These are phyloP conservation scores for Heterodera carotae DNA, from an alignment of 1,140 invertebrate species.

Conservation along the genomic window DNA sequence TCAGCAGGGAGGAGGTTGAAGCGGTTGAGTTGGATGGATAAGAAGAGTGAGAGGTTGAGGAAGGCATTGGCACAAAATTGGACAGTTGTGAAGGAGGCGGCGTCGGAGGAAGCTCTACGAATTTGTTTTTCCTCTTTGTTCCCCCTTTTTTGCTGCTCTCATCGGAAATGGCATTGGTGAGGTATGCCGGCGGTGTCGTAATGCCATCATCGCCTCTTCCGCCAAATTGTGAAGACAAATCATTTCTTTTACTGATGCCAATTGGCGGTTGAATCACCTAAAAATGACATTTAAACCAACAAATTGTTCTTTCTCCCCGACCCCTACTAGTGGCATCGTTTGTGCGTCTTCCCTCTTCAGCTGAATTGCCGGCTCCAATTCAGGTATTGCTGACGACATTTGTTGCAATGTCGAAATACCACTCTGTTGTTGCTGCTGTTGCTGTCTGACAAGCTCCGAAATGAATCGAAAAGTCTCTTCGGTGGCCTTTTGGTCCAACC, in stretches of 20 bases:
- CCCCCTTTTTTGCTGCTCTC: neutral
- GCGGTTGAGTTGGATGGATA: neutral
- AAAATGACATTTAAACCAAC: too few species aligned
- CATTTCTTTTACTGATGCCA: constrained; percentile 3
- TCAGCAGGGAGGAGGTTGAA: neutral
- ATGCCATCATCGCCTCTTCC: neutral
- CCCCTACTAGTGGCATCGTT: neutral
- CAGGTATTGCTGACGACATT: neutral
- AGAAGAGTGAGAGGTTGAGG: neutral
- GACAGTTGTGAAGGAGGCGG: neutral
- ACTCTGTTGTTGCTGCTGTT: constrained; percentile 7
- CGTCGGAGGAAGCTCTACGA: neutral
- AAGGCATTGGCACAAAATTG: neutral
- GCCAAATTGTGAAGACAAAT: constrained; percentile 1
- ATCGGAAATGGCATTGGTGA: constrained; percentile 1
- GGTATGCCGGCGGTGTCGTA: neutral
- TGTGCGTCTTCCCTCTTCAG: neutral
- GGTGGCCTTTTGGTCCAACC: constrained; percentile 16
- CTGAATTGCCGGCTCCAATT: neutral
- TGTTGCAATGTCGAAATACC: neutral
- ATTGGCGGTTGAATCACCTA: neutral
- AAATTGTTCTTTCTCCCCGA: neutral
- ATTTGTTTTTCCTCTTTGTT: neutral
- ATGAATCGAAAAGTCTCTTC: constrained; percentile 29
- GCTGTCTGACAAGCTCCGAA: constrained; percentile 27